Base-by-base conservation (phyloP, 2,797 vertebrate species). In the Diglossa cyanea region DNA sequence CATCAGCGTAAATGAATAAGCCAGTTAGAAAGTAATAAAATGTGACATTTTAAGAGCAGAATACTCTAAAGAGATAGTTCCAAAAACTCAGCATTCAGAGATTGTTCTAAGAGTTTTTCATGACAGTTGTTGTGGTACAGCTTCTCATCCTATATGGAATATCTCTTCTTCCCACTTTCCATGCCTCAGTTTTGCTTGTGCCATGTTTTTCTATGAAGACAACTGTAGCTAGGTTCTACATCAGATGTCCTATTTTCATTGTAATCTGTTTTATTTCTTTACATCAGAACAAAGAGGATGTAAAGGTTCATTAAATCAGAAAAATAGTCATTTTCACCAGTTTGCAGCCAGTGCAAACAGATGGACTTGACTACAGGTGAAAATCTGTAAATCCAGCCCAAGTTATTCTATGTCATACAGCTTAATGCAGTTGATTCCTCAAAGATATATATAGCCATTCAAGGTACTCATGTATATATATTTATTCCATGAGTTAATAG, bases 1-100 rank as follows among this genome's bases (percentile, higher is more conserved):
- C 35, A 47, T 2, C 31, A 63, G 33, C 37, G 45, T 86, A 91
- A 80, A 80, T 48, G 31, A 77, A 84, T 86, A 86, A 94, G 15
- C 11, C 78, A 66, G 33, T 45, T 8, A 72, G 51, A 83, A 11
- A 58, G 47, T 54, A 92, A 94, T 60, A 75, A 51, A 68, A 91
- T 63, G 21, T 78, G 90, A 78, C 76, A 84, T 81, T 84, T 93
- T 92, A 90, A 75, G 82, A 95, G 23, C 58, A 90, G 66, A 94
- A 70, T 55, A 84, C 23, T 88, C 48, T 35, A 78, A 80, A 65
- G 68, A 31, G 10, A 58, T 40, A 9, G 20, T 39, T 90, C 4
- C 15, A 88, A 89, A 90, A 88, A 50, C 25, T 31, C 48, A 86
- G 11, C 35, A 66, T 84, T 92, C 42, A 86, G 68, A 94, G 91